These are phyloP conservation scores for Cichladusa arquata DNA, from an alignment of 2,113 vertebrate genomes.

Conservation along the genomic window DNA sequence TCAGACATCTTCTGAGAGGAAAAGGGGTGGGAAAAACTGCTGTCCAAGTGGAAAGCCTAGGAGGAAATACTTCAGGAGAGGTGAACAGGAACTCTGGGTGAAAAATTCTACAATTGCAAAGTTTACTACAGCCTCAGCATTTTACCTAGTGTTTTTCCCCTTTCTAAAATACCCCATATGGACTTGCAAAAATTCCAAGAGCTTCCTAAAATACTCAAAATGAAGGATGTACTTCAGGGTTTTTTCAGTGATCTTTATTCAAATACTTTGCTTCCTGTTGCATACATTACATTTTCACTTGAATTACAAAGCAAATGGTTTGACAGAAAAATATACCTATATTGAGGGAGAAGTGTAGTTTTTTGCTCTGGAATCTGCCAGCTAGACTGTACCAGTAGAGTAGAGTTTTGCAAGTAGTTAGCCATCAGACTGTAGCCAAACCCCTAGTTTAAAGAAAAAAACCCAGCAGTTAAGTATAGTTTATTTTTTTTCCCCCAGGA, in stretches of 20 bases:
- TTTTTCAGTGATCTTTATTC: background rate
- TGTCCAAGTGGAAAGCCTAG: background rate
- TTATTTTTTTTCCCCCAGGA: slow-evolving; percentile 28
- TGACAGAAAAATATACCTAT: background rate
- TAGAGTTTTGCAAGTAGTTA: slow-evolving; percentile 23
- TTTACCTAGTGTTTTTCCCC: background rate
- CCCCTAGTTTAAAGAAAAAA: slow-evolving; percentile 19
- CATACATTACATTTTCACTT: background rate
- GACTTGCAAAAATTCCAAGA: background rate
- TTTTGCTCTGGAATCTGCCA: background rate
- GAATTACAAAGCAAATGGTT: background rate
- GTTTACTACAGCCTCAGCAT: background rate
- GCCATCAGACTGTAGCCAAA: slow-evolving; percentile 40
- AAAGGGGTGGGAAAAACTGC: background rate
- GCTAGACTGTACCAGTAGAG: slow-evolving; percentile 7
- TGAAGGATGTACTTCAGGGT: background rate
- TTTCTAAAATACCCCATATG: background rate
- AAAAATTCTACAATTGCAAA: background rate
- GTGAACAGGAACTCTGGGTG: background rate
- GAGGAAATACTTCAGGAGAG: background rate
- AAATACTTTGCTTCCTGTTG: background rate
- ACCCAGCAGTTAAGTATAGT: slow-evolving; percentile 58
- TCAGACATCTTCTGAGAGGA: background rate
- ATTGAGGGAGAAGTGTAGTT: background rate
- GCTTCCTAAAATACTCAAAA: background rate